Conservation (phyloP, 2,888 invertebrate genomes). For the Sicus ferrugineus region DNA sequence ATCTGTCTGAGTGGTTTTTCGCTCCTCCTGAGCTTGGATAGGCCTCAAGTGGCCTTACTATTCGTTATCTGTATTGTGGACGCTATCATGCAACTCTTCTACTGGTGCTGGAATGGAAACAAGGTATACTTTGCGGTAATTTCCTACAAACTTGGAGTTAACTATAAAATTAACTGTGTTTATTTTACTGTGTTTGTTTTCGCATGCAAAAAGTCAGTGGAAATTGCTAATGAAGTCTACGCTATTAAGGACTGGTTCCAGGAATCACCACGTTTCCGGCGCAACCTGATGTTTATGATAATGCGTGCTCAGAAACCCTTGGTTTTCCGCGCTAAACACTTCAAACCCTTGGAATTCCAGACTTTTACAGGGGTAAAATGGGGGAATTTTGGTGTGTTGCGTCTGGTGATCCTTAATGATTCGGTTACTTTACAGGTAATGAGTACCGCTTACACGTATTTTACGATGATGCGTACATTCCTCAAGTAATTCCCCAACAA, state of each 20-base stretch:
- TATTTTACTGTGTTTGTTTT: neutral
- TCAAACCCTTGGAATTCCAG: slow-evolving; percentile 51
- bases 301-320: slow-evolving; percentile 54
- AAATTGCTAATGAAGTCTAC: slow-evolving; percentile 54
- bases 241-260: slow-evolving; percentile 52
- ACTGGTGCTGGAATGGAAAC: slow-evolving; percentile 55
- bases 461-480: slow-evolving; percentile 50
- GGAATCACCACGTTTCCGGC: slow-evolving; percentile 45
- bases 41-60: slow-evolving; percentile 51
- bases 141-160: neutral
- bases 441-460: slow-evolving; percentile 44
- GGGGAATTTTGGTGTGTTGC: neutral
- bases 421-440: slow-evolving; percentile 49
- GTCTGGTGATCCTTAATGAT: neutral
- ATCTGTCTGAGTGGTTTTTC: slow-evolving; percentile 58
- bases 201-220: slow-evolving; percentile 47
- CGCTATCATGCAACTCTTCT: slow-evolving; percentile 52
- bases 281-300: slow-evolving; percentile 53
- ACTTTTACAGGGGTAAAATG: slow-evolving; percentile 54
- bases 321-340: slow-evolving; percentile 50
- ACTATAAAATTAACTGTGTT: neutral
- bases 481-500: slow-evolving; percentile 37
- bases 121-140: slow-evolving; percentile 51
- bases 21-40: slow-evolving; percentile 46
- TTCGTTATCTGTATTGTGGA: slow-evolving; percentile 52